Percentiles rank a stretch among this genome's conserved stretches.
Evolutionary conservation across 2,113 vertebrate genomes (phyloP).

Genomic region (Nothocercus julius): DNA sequence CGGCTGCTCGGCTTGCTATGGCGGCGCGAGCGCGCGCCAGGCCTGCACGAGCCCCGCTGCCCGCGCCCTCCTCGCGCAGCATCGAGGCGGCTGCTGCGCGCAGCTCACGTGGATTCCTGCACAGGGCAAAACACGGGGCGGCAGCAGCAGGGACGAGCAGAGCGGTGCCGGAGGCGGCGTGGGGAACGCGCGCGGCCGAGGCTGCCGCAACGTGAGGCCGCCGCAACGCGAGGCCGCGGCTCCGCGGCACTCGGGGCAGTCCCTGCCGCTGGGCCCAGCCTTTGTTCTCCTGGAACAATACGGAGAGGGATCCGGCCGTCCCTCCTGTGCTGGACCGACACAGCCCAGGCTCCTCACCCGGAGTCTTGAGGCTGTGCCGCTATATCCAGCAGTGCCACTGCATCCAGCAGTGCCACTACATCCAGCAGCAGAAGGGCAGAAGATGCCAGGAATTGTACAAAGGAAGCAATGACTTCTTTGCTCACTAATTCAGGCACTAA

Average conservation of each 20-base stretch:
- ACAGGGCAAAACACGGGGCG: not conserved
- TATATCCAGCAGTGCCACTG: rapidly evolving
- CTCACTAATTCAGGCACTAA: not conserved
- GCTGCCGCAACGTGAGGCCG: no score
- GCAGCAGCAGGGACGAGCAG: not conserved
- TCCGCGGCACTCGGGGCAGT: not conserved
- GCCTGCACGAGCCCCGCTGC: rapidly evolving
- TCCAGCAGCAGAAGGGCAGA: not conserved
- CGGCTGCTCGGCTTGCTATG: not conserved
- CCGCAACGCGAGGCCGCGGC: not conserved
- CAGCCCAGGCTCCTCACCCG: not conserved
- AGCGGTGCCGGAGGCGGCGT: not conserved
- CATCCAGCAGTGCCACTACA: rapidly evolving
- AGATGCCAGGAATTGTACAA: not conserved
- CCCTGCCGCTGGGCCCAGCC: not conserved
- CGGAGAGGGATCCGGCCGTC: not conserved
- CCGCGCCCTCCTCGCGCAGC: rapidly evolving
- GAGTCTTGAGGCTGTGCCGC: not conserved
- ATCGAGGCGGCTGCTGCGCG: not conserved
- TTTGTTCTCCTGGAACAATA: not conserved
- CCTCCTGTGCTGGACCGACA: not conserved
- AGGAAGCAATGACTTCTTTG: not conserved
- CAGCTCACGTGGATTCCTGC: not conserved
- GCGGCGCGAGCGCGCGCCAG: rapidly evolving
- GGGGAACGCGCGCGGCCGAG: not conserved